Evolutionary conservation across 2,888 invertebrate species (phyloP).

Genomic region (Ornithoptera priamus): DNA sequence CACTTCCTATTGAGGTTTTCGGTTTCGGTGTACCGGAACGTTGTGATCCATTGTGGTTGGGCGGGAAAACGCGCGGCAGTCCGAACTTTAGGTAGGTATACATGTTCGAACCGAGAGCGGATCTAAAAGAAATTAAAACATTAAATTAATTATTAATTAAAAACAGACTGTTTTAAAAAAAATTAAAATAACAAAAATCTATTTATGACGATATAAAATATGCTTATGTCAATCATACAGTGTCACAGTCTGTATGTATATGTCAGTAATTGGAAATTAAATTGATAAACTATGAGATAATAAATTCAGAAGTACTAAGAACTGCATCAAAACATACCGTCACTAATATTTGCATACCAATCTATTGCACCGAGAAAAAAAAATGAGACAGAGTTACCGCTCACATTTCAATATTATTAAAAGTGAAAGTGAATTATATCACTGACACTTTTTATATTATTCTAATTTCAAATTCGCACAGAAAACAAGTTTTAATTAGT

Average conservation of each 20-base stretch:
- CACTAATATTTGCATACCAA: background rate
- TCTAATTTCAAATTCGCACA: background rate
- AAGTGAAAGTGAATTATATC: constrained; percentile 7
- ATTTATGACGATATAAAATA: no score
- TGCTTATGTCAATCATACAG: no score
- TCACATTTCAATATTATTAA: background rate
- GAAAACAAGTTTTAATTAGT: background rate
- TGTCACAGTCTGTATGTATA: no score
- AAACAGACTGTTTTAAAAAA: no score
- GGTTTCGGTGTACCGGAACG: constrained; percentile 83
- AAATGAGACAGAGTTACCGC: background rate
- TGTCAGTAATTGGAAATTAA: background rate
- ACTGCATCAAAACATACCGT: no score
- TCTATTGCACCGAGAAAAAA: background rate
- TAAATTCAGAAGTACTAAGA: no score
- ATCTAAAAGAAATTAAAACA: constrained; percentile 67
- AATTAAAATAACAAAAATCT: no score
- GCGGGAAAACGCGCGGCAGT: constrained; percentile 93
- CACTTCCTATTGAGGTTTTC: constrained; percentile 76
- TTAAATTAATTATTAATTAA: no score
- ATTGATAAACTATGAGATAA: background rate
- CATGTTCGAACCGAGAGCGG: constrained; percentile 93
- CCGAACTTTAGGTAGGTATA: constrained; percentile 97
- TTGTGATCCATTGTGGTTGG: constrained; percentile 86
- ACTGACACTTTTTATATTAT: background rate